Conservation (phyloP, 2,113 vertebrate genomes). For the Etheostoma cragini region DNA sequence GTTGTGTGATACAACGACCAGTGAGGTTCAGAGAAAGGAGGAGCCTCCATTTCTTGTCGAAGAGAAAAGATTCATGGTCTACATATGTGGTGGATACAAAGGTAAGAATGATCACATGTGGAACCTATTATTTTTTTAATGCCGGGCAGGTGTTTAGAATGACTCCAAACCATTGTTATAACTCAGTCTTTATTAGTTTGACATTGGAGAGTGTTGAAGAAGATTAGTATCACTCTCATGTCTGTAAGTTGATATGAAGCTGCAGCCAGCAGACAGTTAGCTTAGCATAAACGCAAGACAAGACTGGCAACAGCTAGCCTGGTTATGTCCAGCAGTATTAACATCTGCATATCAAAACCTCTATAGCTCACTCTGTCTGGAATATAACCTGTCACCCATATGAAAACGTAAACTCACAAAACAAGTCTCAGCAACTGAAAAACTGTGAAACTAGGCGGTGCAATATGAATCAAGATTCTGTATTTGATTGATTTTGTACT, state of each 20-base stretch:
- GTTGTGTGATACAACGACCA: conserved; percentile 1
- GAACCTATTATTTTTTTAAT: neutral
- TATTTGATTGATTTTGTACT: no score
- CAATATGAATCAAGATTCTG: no score
- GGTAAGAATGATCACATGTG: conserved; percentile 58
- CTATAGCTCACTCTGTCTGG: no score
- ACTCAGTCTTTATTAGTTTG: neutral
- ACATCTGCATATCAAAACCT: no score
- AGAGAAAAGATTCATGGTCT: conserved; percentile 77
- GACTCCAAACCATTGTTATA: neutral
- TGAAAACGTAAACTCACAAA: no score
- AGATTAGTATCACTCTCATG: no score
- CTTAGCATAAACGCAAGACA: neutral
- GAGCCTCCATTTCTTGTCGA: conserved; percentile 15
- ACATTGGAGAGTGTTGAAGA: neutral
- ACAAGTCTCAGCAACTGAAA: no score
- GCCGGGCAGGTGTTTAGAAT: neutral
- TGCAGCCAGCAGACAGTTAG: neutral
- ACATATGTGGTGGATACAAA: conserved; percentile 80
- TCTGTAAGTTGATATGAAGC: neutral
- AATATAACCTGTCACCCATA: no score
- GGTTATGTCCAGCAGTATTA: no score
- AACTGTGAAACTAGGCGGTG: no score
- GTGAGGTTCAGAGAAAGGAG: conserved; percentile 42
- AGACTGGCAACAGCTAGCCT: no score